Percentiles rank a stretch among this genome's conserved stretches.
Evolutionary conservation across 2,113 vertebrate species (phyloP).

Genomic region (Bolborhynchus lineola): DNA sequence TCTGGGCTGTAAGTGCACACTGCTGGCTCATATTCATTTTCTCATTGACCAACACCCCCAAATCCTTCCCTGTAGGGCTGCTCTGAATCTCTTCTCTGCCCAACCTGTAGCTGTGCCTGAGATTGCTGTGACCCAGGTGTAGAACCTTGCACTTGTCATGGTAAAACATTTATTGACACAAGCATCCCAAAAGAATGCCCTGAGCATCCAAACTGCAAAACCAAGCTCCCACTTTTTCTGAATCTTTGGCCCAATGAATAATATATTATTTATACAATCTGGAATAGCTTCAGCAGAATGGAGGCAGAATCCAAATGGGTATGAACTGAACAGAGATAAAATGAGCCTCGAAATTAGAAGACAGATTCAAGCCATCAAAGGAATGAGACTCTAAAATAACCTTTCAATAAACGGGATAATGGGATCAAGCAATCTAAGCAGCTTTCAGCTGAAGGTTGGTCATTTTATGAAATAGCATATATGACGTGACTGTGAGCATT

Average conservation of each 20-base stretch:
- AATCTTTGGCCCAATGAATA: not conserved
- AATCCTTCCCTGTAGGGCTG: too few species aligned
- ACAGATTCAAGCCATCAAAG: conserved; percentile 32
- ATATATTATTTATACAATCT: conserved; percentile 14
- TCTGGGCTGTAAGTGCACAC: too few species aligned
- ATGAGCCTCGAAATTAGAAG: conserved; percentile 37
- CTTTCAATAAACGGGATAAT: conserved; percentile 26
- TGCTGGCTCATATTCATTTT: too few species aligned
- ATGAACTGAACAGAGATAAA: conserved; percentile 28
- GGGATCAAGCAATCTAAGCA: conserved; percentile 42
- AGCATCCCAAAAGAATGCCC: not conserved
- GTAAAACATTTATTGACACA: not conserved
- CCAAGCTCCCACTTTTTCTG: not conserved
- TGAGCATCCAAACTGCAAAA: conserved; percentile 11
- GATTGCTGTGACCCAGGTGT: too few species aligned
- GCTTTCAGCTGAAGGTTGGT: conserved; percentile 12
- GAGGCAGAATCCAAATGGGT: conserved; percentile 12
- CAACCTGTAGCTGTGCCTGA: too few species aligned
- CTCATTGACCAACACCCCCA: too few species aligned
- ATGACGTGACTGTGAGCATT: not conserved
- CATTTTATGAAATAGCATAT: not conserved
- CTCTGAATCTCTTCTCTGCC: too few species aligned
- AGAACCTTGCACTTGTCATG: too few species aligned
- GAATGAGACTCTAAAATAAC: conserved; percentile 43
- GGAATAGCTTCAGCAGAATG: not conserved